These are phyloP conservation scores for Chelidonichthys spinosus DNA, from an alignment of 2,797 vertebrate genomes.

Conservation along the genomic window DNA sequence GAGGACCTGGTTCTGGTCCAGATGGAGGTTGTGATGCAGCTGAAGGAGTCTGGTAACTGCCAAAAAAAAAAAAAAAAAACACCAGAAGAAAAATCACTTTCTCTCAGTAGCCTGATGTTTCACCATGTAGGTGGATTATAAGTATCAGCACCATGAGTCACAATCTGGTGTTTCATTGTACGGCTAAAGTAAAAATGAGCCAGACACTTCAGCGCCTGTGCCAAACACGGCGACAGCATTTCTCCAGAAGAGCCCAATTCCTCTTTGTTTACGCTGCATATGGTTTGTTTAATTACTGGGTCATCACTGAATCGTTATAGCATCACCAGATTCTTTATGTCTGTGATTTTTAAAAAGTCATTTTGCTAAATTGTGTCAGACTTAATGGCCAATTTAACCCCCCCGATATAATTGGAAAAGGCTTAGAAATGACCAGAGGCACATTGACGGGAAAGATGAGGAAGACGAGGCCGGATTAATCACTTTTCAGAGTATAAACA, in stretches of 20 bases:
- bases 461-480: constrained; percentile 22
- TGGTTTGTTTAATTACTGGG: constrained; percentile 52
- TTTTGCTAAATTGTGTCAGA: constrained; percentile 43
- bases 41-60: background rate
- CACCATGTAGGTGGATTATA: too few species aligned
- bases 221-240: constrained; percentile 11
- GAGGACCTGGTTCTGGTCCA: background rate
- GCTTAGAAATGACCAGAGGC: constrained; percentile 31
- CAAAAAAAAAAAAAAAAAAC: background rate
- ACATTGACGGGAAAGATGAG: constrained; percentile 35
- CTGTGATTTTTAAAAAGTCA: constrained; percentile 22
- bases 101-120: too few species aligned
- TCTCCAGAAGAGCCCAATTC: constrained; percentile 1
- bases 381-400: constrained; percentile 52
- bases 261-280: constrained; percentile 19
- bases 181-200: background rate
- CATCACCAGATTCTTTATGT: constrained; percentile 41
- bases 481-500: background rate
- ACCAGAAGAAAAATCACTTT: background rate
- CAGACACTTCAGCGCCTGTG: background rate
- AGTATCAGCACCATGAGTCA: too few species aligned
- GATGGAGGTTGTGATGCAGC: background rate
- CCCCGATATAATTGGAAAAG: constrained; percentile 38
- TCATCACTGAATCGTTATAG: constrained; percentile 43
- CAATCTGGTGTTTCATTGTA: too few species aligned